These are phyloP conservation scores for Isichthys henryi DNA, from an alignment of 2,113 vertebrate species.

Conservation along the genomic window DNA sequence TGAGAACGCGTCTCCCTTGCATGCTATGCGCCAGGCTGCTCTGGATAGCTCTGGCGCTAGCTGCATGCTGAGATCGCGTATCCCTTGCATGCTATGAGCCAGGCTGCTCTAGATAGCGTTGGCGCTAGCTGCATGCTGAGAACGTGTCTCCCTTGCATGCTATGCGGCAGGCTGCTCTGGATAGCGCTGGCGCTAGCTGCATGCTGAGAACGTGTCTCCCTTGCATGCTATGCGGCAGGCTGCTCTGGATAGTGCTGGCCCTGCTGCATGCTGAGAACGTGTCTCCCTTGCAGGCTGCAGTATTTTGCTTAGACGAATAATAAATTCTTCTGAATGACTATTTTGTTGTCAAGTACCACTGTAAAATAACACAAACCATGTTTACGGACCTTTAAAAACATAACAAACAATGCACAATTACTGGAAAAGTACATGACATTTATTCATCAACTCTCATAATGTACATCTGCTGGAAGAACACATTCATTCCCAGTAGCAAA, in stretches of 20 bases:
- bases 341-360: neutral
- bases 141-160: neutral
- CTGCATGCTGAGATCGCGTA: neutral
- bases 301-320: neutral
- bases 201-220: too few relatives aligned
- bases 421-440: constrained; percentile 24
- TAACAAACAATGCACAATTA: neutral
- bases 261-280: too few relatives aligned
- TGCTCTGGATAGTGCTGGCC: neutral
- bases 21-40: too few relatives aligned
- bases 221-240: neutral
- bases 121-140: neutral
- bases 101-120: neutral
- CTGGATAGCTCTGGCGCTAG: too few relatives aligned
- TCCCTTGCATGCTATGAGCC: too few relatives aligned
- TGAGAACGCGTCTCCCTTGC: neutral
- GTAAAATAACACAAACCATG: neutral
- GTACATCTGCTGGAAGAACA: constrained; percentile 21
- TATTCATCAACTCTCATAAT: constrained; percentile 24
- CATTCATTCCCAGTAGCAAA: constrained; percentile 9
- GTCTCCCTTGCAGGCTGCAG: neutral
- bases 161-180: neutral
- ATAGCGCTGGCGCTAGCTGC: too few relatives aligned
- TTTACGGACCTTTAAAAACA: neutral
- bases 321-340: neutral